Base-by-base conservation (phyloP, 2,888 invertebrate species). In the Microdon myrmicae region DNA sequence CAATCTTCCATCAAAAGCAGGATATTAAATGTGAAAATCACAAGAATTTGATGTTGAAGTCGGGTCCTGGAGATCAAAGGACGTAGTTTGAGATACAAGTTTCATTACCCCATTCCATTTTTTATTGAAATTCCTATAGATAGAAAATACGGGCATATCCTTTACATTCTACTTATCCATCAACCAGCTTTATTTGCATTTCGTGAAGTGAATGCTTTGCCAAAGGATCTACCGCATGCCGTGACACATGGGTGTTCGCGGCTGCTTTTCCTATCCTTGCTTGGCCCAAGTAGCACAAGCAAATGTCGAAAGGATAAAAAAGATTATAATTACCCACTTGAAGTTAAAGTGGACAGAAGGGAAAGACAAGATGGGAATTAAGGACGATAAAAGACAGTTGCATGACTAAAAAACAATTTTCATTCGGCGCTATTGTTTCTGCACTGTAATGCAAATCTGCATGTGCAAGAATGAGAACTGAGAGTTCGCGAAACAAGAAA, bases 271-370 rank as follows among this genome's bases (percentile, higher is more conserved):
- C 10, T 17, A 4, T 37, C 23, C 13, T 22, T 37, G 17, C 16
- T 39, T 10, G 4, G 19, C 10, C 16, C 20, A 19, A 17, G 9
- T 17, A 23, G 44, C 31, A 25, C 32, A 43, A 31, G 55, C 44
- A 44, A 37, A 38, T 49, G 39, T 12, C 54, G 47, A 49, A 44
- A 49, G 49, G 26, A 64, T 58, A 58, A 66, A n/a, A n/a, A 66
- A 53, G 58, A 66, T 66, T 54, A 58, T 66, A 66, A 66, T 66
- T 66, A 66, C 66, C 66, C 64, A 58, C 64, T 64, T 58, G 64
- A 37, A 38, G 37, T 39, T 47, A 31, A 47, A 64, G 56, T 56
- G 37, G 29, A 23, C 29, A 35, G 35, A 37, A 45, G 47, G n/a
- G n/a, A n/a, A n/a, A n/a, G n/a, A n/a, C n/a, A n/a, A n/a, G n/a